A percentile compares a stretch with the other conserved stretches of the same genome.
Evolutionary conservation across 2,888 invertebrate genomes (phyloP).

Genomic region (Heliconius charithonia): DNA sequence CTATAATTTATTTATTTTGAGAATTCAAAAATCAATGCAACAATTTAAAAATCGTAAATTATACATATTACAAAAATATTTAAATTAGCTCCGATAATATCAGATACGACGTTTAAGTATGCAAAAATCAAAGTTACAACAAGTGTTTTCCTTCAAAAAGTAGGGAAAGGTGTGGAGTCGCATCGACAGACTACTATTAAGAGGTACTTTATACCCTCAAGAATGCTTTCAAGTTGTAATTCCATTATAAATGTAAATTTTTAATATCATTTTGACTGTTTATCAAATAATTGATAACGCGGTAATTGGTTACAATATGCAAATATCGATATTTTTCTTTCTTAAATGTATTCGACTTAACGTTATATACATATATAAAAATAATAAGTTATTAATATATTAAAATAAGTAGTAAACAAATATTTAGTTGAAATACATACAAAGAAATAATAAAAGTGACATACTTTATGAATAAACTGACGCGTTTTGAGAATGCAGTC

Average conservation of each 20-base stretch:
- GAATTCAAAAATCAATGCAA: conserved; percentile 18
- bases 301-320: conserved; percentile 16
- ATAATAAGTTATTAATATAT: conserved; percentile 1
- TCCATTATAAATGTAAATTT: conserved; percentile 29
- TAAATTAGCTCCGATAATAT: conserved; percentile 21
- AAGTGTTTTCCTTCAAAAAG: not conserved
- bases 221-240: not conserved
- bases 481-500: not conserved
- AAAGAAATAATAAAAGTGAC: not conserved
- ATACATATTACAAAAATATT: conserved; percentile 18
- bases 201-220: conserved; percentile 4
- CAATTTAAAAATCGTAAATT: conserved; percentile 17
- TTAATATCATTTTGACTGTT: conserved; percentile 12
- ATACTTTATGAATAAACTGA: not conserved
- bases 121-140: conserved; percentile 24
- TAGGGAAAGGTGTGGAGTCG: conserved; percentile 18
- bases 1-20: conserved; percentile 13
- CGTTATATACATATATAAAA: conserved; percentile 5
- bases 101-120: conserved; percentile 11
- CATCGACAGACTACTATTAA: not conserved
- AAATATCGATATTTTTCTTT: conserved; percentile 17
- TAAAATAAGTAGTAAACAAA: not conserved
- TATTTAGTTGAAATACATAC: not conserved
- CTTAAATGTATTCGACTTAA: conserved; percentile 1
- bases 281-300: conserved; percentile 26